A percentile compares a stretch with the other conserved stretches of the same genome.
phyloP scores from a whole-genome alignment of 64 coral and sea anemone species.

The Montipora sp. region DNA sequence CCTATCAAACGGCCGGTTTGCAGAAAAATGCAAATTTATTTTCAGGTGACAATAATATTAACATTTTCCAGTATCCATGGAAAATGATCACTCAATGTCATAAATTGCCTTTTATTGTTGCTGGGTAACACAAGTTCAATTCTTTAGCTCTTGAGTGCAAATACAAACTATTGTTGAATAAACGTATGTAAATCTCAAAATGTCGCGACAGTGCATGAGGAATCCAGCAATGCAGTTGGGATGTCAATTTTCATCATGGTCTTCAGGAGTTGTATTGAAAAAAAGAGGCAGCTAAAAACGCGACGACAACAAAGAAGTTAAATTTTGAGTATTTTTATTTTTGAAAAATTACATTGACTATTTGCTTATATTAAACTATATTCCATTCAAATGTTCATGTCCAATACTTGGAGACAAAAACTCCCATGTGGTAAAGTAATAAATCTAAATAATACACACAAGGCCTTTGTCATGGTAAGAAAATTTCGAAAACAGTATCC shows the following conservation, averaged over 20 bases:
- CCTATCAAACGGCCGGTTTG: too few species aligned
- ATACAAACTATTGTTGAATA: neutral
- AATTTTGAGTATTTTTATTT: neutral
- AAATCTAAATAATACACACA: conserved; percentile 1
- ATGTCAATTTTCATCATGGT: too few species aligned
- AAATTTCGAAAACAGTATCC: conserved; percentile 11
- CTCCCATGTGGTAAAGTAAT: conserved; percentile 43
- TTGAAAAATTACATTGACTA: neutral
- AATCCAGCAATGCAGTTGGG: too few species aligned
- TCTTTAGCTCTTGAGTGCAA: neutral
- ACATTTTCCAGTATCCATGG: neutral
- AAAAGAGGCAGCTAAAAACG: too few species aligned
- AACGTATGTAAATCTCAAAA: neutral
- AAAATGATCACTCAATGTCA: neutral
- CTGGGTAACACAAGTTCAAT: neutral
- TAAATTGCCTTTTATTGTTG: neutral
- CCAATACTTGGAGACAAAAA: neutral
- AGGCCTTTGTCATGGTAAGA: conserved; percentile 20
- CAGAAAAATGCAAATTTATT: too few species aligned
- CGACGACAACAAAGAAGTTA: neutral
- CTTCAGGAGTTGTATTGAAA: too few species aligned
- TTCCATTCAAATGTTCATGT: conserved; percentile 9
- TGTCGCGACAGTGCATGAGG: too few species aligned
- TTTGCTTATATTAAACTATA: neutral
- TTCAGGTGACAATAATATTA: neutral